phyloP scores from a whole-genome alignment of 2,888 invertebrate species.

The Lutraria lutraria region DNA sequence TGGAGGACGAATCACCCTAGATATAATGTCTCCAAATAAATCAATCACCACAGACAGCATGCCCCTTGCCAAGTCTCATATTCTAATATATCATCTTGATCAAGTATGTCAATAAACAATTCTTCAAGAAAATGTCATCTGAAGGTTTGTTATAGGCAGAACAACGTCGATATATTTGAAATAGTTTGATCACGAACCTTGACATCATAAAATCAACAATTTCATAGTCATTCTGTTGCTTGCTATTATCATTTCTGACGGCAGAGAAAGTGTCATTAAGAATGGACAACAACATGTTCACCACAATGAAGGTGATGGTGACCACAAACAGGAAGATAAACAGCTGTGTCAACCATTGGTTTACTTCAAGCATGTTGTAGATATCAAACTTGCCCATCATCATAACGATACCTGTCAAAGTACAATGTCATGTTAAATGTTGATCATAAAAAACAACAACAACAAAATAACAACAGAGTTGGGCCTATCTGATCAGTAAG shows the following conservation, averaged over 20 bases:
- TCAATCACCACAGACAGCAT: too few relatives aligned
- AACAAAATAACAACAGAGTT: too few relatives aligned
- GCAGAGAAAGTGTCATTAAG: conserved; percentile 85
- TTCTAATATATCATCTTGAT: too few relatives aligned
- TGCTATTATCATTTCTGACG: conserved; percentile 82
- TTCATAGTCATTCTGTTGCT: conserved; percentile 86
- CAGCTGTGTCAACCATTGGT: conserved; percentile 81
- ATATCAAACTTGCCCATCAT: conserved; percentile 87
- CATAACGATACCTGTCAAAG: conserved; percentile 80
- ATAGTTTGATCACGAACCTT: conserved; percentile 39
- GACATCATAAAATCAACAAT: conserved; percentile 86
- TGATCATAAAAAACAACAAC: too few relatives aligned
- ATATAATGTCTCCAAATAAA: too few relatives aligned
- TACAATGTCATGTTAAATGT: background rate
- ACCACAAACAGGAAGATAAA: conserved; percentile 84
- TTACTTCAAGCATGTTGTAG: conserved; percentile 82
- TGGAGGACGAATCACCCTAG: too few relatives aligned
- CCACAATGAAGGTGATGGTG: conserved; percentile 84
- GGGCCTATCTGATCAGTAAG: too few relatives aligned
- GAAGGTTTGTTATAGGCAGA: too few relatives aligned
- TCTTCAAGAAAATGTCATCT: too few relatives aligned
- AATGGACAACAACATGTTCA: conserved; percentile 87
- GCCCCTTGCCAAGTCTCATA: too few relatives aligned
- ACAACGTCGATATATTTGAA: too few relatives aligned
- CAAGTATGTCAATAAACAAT: too few relatives aligned